Evolutionary conservation across 2,888 invertebrate genomes (phyloP), one percentile per base, ranked within the genome.

Genomic region (Tenthredo livida): DNA sequence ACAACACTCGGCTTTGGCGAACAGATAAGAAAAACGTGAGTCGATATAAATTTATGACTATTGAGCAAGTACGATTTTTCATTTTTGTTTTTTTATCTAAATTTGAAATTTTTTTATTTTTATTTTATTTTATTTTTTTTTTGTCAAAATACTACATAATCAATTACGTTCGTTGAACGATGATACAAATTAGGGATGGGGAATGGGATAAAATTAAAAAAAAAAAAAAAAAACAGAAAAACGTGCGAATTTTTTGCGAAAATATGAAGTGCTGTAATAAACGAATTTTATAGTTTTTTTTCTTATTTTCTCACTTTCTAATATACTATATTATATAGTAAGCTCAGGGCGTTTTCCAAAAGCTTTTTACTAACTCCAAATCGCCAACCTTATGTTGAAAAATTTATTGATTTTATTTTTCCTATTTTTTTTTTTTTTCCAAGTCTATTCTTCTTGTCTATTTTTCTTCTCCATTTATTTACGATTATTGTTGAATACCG

Each of bases 301-400:
- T 89, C 84, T 86, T 58, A 73, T 85, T 78, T 40, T 84, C 72
- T 65, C 86, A 67, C 86, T 84, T 85, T 86, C 84, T 89, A 88
- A 89, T 88, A 84, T 85, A 87, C 85, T 77, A 37, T 37, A 37
- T n/a, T 33, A 33, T 70, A 70, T 33, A 61, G 21, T 15, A 33
- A 75, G 47, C 21, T 21, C 75, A 75, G 47, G 78, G 58, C 54
- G 6, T 78, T 78, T 58, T 78, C 7, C 54, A 3, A 25, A 43
- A 88, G 91, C 91, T 91, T 91, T 89, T 86, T 88, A 90, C 91
- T 90, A 90, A 91, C 90, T 90, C 88, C 86, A 86, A 86, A 47
- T 86, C 86, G 86, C 85, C 37, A 85, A 87, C 70, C 65, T 61
- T 17, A 70, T 61, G 10, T 61, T 25, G 21, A 61, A 61, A 17